phyloP scores from a whole-genome alignment of 2,888 invertebrate species.

The Dyspetes luteomarginatus region DNA sequence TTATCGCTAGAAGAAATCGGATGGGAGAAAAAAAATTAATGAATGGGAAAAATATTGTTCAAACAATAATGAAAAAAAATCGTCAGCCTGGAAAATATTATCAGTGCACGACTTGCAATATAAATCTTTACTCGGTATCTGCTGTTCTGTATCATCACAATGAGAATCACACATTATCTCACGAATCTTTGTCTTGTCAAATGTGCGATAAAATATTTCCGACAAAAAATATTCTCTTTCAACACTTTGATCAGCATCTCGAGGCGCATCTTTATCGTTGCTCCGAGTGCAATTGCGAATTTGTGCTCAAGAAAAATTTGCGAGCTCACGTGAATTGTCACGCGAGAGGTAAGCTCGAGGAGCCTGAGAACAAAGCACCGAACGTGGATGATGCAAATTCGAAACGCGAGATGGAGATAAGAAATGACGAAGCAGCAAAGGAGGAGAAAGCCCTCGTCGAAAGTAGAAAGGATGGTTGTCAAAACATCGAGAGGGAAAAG shows the following conservation, averaged over 20 bases:
- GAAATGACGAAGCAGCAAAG: background rate
- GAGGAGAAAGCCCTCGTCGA: too few species aligned
- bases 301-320: slow-evolving; percentile 52
- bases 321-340: slow-evolving; percentile 35
- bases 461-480: too few species aligned
- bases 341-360: background rate
- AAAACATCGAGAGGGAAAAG: too few species aligned
- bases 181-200: slow-evolving; percentile 33
- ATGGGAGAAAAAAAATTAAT: background rate
- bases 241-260: slow-evolving; percentile 52
- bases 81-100: slow-evolving; percentile 37
- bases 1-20: background rate
- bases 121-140: slow-evolving; percentile 48
- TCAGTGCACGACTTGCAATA: slow-evolving; percentile 57
- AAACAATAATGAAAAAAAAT: background rate
- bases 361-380: slow-evolving; percentile 16
- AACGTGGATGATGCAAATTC: background rate
- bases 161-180: slow-evolving; percentile 31
- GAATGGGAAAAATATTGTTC: background rate
- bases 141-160: slow-evolving; percentile 58
- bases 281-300: slow-evolving; percentile 32
- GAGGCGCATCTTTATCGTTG: slow-evolving; percentile 60
- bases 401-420: background rate
- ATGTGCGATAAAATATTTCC: slow-evolving; percentile 51
- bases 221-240: slow-evolving; percentile 24